These are phyloP conservation scores for Hoplostethus mediterraneus DNA, from an alignment of 2,797 vertebrate species.

Conservation along the genomic window DNA sequence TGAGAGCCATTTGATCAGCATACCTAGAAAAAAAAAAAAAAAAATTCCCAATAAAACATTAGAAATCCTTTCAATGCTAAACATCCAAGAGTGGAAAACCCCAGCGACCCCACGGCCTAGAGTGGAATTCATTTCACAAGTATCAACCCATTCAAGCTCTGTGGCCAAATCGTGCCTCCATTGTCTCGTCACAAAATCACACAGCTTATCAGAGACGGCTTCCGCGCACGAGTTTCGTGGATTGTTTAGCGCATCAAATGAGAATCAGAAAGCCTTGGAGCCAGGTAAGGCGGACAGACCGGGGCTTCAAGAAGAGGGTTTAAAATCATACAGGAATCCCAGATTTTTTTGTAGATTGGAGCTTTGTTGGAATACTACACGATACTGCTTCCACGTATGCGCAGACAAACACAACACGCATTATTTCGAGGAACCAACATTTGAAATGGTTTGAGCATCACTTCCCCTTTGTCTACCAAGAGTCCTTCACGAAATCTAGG, in stretches of 20 bases:
- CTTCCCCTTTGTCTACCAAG: conserved; percentile 39
- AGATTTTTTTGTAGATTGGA: neutral
- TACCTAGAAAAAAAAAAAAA: too few relatives aligned
- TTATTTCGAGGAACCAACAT: conserved; percentile 65
- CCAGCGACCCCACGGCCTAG: neutral
- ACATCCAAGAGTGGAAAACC: neutral
- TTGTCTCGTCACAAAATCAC: conserved; percentile 2
- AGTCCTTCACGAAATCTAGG: conserved; percentile 57
- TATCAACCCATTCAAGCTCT: conserved; percentile 11
- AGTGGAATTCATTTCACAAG: conserved; percentile 6
- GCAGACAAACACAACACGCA: conserved; percentile 21
- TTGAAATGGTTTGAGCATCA: conserved; percentile 58
- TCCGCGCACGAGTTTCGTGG: neutral
- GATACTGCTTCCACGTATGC: conserved; percentile 5
- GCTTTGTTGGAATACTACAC: conserved; percentile 7
- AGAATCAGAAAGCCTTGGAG: conserved; percentile 29
- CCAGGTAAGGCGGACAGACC: neutral
- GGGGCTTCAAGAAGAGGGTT: conserved; percentile 19
- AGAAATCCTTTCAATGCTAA: neutral
- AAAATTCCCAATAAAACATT: conserved; percentile 5
- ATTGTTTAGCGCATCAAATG: conserved; percentile 16
- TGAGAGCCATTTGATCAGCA: neutral
- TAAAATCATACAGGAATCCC: neutral
- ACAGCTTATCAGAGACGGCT: conserved; percentile 23
- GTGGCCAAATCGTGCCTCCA: conserved; percentile 4